Evolutionary conservation across 2,113 vertebrate genomes (phyloP).

Genomic region (Lophochroa leadbeateri): DNA sequence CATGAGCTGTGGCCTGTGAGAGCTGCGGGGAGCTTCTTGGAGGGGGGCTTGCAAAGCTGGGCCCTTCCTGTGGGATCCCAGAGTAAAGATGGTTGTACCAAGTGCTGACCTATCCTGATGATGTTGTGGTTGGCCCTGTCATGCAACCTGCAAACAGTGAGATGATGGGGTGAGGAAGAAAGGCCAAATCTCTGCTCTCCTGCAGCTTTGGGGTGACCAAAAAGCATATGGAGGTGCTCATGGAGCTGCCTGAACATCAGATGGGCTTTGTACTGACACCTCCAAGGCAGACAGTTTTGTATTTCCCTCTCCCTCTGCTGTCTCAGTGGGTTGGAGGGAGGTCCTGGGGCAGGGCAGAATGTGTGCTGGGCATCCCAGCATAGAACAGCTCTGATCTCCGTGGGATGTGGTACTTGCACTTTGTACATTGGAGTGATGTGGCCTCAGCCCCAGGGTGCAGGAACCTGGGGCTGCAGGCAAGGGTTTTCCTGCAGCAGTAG

Average conservation of each 20-base stretch:
- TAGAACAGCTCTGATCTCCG: neutral
- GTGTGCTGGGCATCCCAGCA: rapidly evolving
- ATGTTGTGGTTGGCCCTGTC: neutral
- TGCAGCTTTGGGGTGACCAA: neutral
- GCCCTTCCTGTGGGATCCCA: neutral
- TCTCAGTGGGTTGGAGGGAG: neutral
- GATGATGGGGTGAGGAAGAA: neutral
- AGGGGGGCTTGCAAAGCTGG: neutral
- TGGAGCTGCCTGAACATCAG: neutral
- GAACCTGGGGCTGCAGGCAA: neutral
- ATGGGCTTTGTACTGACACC: neutral
- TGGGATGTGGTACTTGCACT: neutral
- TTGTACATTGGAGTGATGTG: rapidly evolving
- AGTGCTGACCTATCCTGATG: neutral
- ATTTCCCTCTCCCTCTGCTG: rapidly evolving
- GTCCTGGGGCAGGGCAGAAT: rapidly evolving
- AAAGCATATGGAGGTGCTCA: neutral
- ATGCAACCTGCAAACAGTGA: neutral
- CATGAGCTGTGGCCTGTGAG: rapidly evolving
- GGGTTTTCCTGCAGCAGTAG: neutral
- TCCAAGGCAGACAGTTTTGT: neutral
- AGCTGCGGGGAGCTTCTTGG: neutral
- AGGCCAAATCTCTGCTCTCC: neutral
- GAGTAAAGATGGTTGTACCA: neutral
- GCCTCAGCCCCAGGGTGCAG: neutral